Evolutionary conservation across 2,797 vertebrate species (phyloP).

Genomic region (Microctenopoma steveboyesi): DNA sequence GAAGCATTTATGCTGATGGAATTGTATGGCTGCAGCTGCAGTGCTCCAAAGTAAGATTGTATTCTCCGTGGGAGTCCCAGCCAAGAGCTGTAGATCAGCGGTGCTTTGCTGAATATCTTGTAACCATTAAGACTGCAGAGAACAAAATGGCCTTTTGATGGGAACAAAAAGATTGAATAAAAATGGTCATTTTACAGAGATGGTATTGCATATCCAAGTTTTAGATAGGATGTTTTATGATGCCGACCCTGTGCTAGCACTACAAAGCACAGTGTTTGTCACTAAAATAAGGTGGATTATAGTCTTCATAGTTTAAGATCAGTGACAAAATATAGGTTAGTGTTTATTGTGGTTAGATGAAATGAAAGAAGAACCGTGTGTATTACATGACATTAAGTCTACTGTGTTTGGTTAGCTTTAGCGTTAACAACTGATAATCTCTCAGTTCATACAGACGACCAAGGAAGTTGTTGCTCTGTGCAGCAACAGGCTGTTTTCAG

Average conservation of each 20-base stretch:
- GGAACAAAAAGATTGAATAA: conserved; percentile 85
- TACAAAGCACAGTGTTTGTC: conserved; percentile 79
- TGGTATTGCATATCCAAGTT: conserved; percentile 76
- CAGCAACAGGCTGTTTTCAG: conserved; percentile 46
- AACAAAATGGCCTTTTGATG: conserved; percentile 82
- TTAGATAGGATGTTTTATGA: conserved; percentile 72
- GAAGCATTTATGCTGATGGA: conserved; percentile 83
- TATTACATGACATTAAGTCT: conserved; percentile 59
- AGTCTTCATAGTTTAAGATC: conserved; percentile 78
- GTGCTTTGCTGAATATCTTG: conserved; percentile 79
- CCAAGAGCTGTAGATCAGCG: conserved; percentile 80
- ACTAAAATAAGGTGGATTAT: conserved; percentile 81
- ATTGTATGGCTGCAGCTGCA: conserved; percentile 77
- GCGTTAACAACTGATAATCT: conserved; percentile 60
- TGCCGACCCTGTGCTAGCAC: conserved; percentile 65
- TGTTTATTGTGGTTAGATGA: conserved; percentile 68
- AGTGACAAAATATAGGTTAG: conserved; percentile 73
- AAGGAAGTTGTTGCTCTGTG: conserved; percentile 27
- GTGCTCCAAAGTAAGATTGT: conserved; percentile 81
- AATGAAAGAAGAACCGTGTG: conserved; percentile 59
- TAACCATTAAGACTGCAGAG: conserved; percentile 80
- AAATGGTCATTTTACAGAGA: conserved; percentile 82
- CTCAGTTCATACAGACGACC: conserved; percentile 35
- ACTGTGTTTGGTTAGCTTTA: conserved; percentile 39
- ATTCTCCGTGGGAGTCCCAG: conserved; percentile 80